Evolutionary conservation across 2,113 vertebrate genomes (phyloP).

Genomic region (Etia nguti): DNA sequence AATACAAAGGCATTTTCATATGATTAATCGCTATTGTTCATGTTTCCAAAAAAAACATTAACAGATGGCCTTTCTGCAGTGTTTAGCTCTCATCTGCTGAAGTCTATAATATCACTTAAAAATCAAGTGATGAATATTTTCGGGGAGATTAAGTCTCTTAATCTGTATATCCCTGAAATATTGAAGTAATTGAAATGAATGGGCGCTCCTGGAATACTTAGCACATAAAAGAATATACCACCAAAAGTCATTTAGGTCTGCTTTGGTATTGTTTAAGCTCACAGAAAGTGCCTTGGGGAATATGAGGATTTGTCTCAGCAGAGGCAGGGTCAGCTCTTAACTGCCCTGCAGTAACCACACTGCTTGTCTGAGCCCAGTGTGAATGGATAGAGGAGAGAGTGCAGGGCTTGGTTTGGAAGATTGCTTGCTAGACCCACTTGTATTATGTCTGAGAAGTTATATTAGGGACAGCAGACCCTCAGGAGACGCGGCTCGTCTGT

Average conservation of each 20-base stretch:
- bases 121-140: conserved; percentile 52
- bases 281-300: conserved; percentile 7
- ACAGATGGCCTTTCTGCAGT: conserved; percentile 53
- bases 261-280: conserved; percentile 35
- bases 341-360: neutral
- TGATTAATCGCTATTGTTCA: conserved; percentile 1
- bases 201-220: neutral
- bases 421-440: conserved; percentile 2
- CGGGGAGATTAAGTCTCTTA: conserved; percentile 48
- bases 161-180: conserved; percentile 59
- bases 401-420: neutral
- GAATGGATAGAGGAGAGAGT: neutral
- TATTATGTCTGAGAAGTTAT: conserved; percentile 21
- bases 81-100: conserved; percentile 21
- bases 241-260: conserved; percentile 11
- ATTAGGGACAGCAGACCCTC: conserved; percentile 10
- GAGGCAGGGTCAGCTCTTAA: conserved; percentile 8
- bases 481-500: neutral
- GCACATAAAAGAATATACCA: conserved; percentile 14
- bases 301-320: conserved; percentile 29
- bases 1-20: neutral
- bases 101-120: conserved; percentile 50
- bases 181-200: conserved; percentile 42
- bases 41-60: conserved; percentile 13
- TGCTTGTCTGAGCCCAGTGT: neutral